Conservation (phyloP, 2,888 invertebrate genomes). For the Apamea sordens region DNA sequence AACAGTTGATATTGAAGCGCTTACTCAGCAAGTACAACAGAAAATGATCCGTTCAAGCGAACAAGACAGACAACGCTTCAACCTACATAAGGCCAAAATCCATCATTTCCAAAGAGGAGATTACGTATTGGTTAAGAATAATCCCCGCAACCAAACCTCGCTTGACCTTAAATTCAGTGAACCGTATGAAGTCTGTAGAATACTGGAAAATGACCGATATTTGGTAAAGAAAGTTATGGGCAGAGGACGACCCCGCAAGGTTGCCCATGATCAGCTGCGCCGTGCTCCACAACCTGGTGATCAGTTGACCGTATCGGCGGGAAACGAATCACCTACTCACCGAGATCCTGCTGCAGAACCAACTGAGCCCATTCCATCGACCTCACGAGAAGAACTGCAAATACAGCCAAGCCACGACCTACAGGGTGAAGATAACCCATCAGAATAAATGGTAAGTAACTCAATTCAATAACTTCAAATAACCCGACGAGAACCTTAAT, state of each 20-base stretch:
- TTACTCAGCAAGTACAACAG: background rate
- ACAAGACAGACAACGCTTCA: background rate
- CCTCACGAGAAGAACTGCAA: no score
- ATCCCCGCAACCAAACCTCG: background rate
- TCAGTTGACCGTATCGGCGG: background rate
- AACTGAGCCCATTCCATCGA: background rate
- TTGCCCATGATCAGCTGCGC: background rate
- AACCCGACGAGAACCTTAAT: background rate
- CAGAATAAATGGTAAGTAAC: background rate
- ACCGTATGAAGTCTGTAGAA: no score
- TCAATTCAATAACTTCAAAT: background rate
- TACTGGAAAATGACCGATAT: no score
- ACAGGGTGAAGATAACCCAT: background rate
- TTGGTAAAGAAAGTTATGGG: no score
- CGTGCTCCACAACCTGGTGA: background rate
- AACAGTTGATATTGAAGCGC: background rate
- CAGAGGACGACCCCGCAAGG: background rate
- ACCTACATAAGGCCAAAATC: background rate
- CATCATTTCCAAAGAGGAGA: background rate
- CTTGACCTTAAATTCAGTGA: no score
- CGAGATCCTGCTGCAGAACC: background rate
- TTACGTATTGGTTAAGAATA: background rate
- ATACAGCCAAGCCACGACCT: background rate
- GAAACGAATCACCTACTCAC: background rate
- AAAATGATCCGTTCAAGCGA: background rate